Base-by-base conservation (phyloP, 2,888 invertebrate genomes). In the Drosophila flavopinicola region DNA sequence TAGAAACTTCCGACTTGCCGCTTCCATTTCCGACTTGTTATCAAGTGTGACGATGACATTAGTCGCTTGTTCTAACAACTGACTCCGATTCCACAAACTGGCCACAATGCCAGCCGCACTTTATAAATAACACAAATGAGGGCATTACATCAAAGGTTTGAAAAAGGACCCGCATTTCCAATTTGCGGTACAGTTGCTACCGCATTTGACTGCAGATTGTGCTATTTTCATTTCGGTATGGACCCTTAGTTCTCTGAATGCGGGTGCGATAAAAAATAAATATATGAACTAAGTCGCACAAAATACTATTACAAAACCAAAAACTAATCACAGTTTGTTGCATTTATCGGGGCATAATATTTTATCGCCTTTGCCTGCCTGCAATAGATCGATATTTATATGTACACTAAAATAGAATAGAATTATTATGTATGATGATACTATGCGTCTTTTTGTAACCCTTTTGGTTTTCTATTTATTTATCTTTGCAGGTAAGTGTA, bases 401-500 rank as follows among this genome's bases (percentile, higher is more conserved):
- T 44, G 38, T 37, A 24, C 15, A 27, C 10, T 13, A 1, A 3
- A 10, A 35, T 29, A n/a, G n/a, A n/a, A 29, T 29, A 29, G 4
- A 20, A 20, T 20, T 29, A 29, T 10, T n/a, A n/a, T 10, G 20
- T 20, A n/a, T n/a, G n/a, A n/a, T n/a, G n/a, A n/a, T n/a, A 20
- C 20, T 3, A n/a, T 29, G 29, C 29, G n/a, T 9, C 24, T n/a
- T 48, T 20, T 23, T 45, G n/a, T 25, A 51, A 66, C 32, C 25
- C 20, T n/a, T 59, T 66, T 11, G 20, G 2, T 17, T 57, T 27
- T 35, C 29, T 44, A 44, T 60, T 65, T 44, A 44, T 60, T 65
- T 67, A 49, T 75, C 66, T 42, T 80, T 86, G 53, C 85, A 80
- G 80, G 80, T 80, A 80, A 80, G 80, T 86, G 74, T 63, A 82